Evolutionary conservation across 92 coral and sea anemone species (phyloP), one percentile per base, ranked within the genome.

Genomic region (Palythoa grandis): DNA sequence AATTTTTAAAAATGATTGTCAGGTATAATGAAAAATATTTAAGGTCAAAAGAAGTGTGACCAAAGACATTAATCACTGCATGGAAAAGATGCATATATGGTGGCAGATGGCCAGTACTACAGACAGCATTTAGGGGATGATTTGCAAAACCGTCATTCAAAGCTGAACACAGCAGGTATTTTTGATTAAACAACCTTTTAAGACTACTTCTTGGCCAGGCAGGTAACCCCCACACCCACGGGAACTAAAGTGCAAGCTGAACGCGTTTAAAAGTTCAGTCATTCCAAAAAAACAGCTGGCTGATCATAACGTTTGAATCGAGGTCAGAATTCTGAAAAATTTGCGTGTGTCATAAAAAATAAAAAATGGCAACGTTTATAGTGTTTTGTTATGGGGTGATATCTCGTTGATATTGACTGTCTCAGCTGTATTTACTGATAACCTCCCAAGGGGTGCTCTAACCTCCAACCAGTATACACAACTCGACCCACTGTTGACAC

Each of bases 261-360:
- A 38, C 10, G 22, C 63, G 60, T 22, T 80, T 67, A 7, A 22
- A 80, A 80, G 74, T 23, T 22, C 47, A 19, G 3, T 47, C 85
- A 80, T 80, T 80, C 75, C 74, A 48, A 24, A 39, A 29, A 37
- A 58, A 17, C 63, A 80, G 85, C 85, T 47, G 85, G 22, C 20
- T 47, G 85, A 53, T 67, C 72, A 38, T 8, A 63, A 22, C 35
- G 15, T 9, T 47, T 20, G 24, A 17, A n/a, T 37, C 65, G 22
- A 70, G 85, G 74, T 80, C 85, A 66, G 70, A 65, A 66, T 24
- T 22, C 40, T 43, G 6, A 80, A 66, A 50, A 22, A 74, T 52
- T 80, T 48, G 85, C 74, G 85, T 80, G 85, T 80, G 85, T 60
- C 70, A 15, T 11, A 54, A 38, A n/a, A n/a, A n/a, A n/a, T n/a